Percentiles rank a stretch among this genome's conserved stretches.
phyloP scores from a whole-genome alignment of 2,797 vertebrate species.

The Alca torda region DNA sequence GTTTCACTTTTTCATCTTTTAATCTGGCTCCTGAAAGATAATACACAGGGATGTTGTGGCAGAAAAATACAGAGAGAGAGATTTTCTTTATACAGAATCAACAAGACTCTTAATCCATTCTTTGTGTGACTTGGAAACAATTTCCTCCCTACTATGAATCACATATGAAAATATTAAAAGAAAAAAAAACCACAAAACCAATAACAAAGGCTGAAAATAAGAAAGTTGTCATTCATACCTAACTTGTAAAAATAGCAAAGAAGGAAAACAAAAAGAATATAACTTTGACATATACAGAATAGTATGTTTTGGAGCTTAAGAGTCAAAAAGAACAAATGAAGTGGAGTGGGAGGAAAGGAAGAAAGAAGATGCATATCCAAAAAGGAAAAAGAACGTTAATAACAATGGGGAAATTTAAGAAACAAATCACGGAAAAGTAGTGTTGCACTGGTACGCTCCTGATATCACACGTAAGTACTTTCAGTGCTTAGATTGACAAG shows the following conservation, averaged over 20 bases:
- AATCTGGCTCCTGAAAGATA: not conserved
- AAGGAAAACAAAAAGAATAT: not conserved
- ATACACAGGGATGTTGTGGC: not conserved
- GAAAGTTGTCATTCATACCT: not conserved
- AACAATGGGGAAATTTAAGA: not conserved
- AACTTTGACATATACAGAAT: not conserved
- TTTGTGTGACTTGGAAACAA: not conserved
- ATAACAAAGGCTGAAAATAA: not conserved
- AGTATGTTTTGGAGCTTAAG: not conserved
- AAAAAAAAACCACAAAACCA: not conserved
- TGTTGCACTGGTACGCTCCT: not conserved
- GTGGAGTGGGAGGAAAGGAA: not conserved
- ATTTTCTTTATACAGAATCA: not conserved
- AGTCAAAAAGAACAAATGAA: not conserved
- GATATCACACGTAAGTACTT: not conserved
- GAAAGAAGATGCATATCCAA: not conserved
- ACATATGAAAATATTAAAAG: not conserved
- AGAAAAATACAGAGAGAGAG: not conserved
- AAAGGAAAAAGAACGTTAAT: not conserved
- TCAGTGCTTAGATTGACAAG: not conserved
- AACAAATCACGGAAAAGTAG: not conserved
- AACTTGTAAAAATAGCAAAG: not conserved
- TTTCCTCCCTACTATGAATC: not conserved
- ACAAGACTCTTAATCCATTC: not conserved
- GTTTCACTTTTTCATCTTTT: not conserved